These are phyloP conservation scores for Phrixothrix hirtus DNA, from an alignment of 2,888 invertebrate genomes.

Conservation along the genomic window DNA sequence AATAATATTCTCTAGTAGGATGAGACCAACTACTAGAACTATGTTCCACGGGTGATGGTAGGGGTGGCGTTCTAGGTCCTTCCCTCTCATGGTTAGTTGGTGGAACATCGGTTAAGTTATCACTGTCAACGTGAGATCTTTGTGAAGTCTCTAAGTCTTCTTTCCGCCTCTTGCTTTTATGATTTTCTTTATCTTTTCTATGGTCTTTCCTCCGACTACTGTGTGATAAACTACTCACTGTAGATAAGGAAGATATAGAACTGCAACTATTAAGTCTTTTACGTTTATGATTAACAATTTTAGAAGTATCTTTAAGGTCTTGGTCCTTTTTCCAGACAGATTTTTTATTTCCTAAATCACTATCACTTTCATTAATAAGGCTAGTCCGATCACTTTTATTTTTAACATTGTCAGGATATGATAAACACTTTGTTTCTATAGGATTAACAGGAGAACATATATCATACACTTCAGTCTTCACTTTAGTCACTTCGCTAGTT, in stretches of 20 bases:
- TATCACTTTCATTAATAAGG: conserved; percentile 36
- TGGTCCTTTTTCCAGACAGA: conserved; percentile 30
- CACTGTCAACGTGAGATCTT: conserved; percentile 47
- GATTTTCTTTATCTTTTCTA: conserved; percentile 43
- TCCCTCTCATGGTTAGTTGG: conserved; percentile 72
- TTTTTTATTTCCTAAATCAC: conserved; percentile 32
- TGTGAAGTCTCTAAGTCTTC: conserved; percentile 42
- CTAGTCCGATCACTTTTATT: conserved; percentile 35
- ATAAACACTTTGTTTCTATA: conserved; percentile 31
- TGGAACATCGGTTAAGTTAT: conserved; percentile 50
- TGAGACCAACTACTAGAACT: conserved; percentile 33
- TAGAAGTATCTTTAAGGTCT: conserved; percentile 28
- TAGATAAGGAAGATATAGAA: conserved; percentile 54
- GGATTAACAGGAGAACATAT: conserved; percentile 15
- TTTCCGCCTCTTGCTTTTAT: conserved; percentile 50
- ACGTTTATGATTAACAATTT: conserved; percentile 43
- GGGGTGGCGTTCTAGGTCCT: conserved; percentile 46
- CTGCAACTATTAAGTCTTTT: conserved; percentile 53
- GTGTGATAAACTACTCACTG: conserved; percentile 49
- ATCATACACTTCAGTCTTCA: conserved; percentile 27
- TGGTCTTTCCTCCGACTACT: conserved; percentile 41
- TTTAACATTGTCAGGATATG: conserved; percentile 31
- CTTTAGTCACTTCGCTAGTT: conserved; percentile 32
- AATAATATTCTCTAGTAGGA: conserved; percentile 61
- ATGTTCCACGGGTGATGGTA: conserved; percentile 32